Percentiles rank a stretch among this genome's conserved stretches.
These are phyloP conservation scores for Mercenaria mercenaria DNA, from an alignment of 1,140 invertebrate genomes.

Conservation along the genomic window DNA sequence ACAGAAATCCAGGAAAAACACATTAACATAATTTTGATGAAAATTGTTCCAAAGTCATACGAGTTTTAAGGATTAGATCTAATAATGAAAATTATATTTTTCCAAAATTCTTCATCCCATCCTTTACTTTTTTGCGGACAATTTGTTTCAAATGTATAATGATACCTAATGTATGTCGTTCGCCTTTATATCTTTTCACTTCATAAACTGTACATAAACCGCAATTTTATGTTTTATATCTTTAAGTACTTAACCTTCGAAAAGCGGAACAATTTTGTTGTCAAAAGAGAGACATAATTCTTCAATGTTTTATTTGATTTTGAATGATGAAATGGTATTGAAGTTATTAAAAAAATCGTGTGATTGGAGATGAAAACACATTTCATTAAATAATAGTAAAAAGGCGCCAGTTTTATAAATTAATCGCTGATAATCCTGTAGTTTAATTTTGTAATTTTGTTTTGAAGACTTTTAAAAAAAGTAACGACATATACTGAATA, in stretches of 20 bases:
- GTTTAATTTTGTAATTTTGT: background rate
- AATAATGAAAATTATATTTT: too few relatives aligned
- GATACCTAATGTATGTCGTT: background rate
- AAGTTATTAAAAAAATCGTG: background rate
- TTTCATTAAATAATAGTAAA: background rate
- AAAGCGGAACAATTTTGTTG: background rate
- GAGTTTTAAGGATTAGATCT: too few relatives aligned
- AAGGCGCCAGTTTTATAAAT: background rate
- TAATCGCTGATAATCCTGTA: background rate
- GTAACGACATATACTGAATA: too few relatives aligned
- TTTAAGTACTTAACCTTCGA: slow-evolving; percentile 1
- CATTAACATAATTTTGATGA: too few relatives aligned
- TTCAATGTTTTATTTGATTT: slow-evolving; percentile 6
- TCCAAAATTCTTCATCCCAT: background rate
- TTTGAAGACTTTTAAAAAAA: too few relatives aligned
- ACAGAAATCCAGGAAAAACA: too few relatives aligned
- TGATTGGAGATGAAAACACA: background rate
- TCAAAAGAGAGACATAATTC: background rate
- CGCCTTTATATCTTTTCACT: background rate
- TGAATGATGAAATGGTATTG: background rate
- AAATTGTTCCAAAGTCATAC: too few relatives aligned
- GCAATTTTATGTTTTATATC: background rate
- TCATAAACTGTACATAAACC: background rate
- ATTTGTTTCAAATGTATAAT: background rate
- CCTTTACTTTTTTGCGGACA: background rate